Base-by-base conservation (phyloP, 2,888 invertebrate species). In the Synanthedon myopaeformis region DNA sequence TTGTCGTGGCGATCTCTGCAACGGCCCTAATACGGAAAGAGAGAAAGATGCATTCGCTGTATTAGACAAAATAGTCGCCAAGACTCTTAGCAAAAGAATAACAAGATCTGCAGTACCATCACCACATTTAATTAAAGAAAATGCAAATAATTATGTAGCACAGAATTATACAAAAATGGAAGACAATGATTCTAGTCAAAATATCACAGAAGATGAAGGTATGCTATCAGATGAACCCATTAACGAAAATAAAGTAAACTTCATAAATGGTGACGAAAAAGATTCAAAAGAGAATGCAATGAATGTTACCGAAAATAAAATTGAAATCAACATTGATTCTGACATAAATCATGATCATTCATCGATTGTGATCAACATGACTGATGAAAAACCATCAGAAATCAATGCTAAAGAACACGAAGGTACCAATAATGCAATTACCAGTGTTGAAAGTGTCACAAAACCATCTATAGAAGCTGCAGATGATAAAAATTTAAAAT, bases 1-100 rank as follows among this genome's bases (percentile, higher is more conserved):
- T 0, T 87, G 87, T 58, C 75, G 71, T 3, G 85, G 83, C 2
- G 79, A 84, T 51, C 73, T 85, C 17, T 87, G 87, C 64, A 87
- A 87, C 59, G 84, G 83, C 41, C 68, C 63, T n/a, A 79, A 76
- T 58, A 73, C 76, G 0, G 72, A 78, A 35, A 70, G 82, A 14
- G 85, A 85, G 61, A 65, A 56, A 5, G 70, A 75, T 42, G 83
- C 86, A 0, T 87, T 86, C 58, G 64, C 67, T 3, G 61, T 65
- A 4, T 68, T 85, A 6, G 57, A 64, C 14, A 71, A 66, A 56
- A 59, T 70, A 8, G 65, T 64, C 3, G 61, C 61, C 1, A 72
- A 69, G 52, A 65, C 66, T 49, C 63, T 63, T 56, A 66, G 59
- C 35, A 53, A 59, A 4, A 61, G 63, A 4, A 60, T 67, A 8